Base-by-base conservation (phyloP, 2,888 invertebrate species). In the Trachelus stipa region DNA sequence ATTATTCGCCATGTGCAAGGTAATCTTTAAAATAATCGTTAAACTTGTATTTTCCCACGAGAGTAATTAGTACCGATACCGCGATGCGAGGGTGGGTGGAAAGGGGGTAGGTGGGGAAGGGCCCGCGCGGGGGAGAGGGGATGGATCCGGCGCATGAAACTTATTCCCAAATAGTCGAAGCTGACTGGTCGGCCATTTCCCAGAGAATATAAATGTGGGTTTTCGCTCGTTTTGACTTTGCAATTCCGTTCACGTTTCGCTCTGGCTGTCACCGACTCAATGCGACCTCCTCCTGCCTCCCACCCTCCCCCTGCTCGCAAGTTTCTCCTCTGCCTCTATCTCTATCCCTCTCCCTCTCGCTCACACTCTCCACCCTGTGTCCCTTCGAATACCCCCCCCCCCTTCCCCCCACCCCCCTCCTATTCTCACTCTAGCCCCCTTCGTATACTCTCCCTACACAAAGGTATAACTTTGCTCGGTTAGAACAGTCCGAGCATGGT, bases 191-290 rank as follows among this genome's bases (percentile, higher is more conserved):
- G 56, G 56, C 56, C 56, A 56, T 56, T 56, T 23, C 56, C 23
- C 23, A 77, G 79, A 79, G 81, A 85, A 85, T 85, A 84, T 85
- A 83, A 85, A 85, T 82, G 84, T 74, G 82, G 80, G 76, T 79
- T 76, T 75, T 78, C 78, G 81, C 75, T 77, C 82, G 77, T 79
- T 81, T 80, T 56, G 56, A 56, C 56, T 82, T 85, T 76, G 83
- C 78, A 79, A 86, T 86, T 86, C 86, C 78, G 78, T 82, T 80
- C 86, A 85, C 85, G 86, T 85, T 76, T 33, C 69, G 73, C 75
- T 33, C 33, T 74, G 78, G 75, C 78, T 76, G 78, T 78, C 78
- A 76, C 78, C 76, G 75, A 76, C 75, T 78, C 73, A 75, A 73
- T 35, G 75, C 78, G 75, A 76, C 74, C 78, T 78, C 73, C 23